These are phyloP conservation scores for Drosophila birchii DNA, from an alignment of 2,888 invertebrate species.

Conservation along the genomic window DNA sequence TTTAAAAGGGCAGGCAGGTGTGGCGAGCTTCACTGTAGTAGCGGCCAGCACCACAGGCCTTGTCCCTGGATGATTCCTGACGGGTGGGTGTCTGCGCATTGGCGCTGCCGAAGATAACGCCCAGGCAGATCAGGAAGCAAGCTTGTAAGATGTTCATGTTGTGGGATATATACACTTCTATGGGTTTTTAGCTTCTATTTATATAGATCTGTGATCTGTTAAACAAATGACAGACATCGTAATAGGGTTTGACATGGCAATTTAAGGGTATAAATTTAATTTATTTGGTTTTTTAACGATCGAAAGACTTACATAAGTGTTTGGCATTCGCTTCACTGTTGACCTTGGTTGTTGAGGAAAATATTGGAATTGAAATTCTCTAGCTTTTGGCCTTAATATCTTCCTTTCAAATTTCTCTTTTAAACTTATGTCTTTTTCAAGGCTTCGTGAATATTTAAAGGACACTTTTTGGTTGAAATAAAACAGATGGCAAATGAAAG, in stretches of 20 bases:
- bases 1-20: neutral
- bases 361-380: neutral
- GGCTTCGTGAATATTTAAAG: neutral
- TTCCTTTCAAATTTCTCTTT: neutral
- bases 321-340: neutral
- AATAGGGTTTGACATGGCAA: neutral
- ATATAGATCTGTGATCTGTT: neutral
- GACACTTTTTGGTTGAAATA: neutral
- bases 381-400: neutral
- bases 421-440: neutral
- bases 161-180: neutral
- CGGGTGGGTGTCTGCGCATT: neutral
- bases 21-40: neutral
- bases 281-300: neutral
- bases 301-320: neutral
- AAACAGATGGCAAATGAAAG: neutral
- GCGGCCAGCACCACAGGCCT: neutral
- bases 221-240: neutral
- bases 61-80: neutral
- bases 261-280: neutral
- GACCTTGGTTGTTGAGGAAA: neutral
- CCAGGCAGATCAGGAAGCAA: constrained; percentile 1
- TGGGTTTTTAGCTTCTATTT: neutral
- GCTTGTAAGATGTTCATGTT: neutral
- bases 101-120: neutral